These are phyloP conservation scores for Drosophila atripex DNA, from an alignment of 2,888 invertebrate genomes.

Conservation along the genomic window DNA sequence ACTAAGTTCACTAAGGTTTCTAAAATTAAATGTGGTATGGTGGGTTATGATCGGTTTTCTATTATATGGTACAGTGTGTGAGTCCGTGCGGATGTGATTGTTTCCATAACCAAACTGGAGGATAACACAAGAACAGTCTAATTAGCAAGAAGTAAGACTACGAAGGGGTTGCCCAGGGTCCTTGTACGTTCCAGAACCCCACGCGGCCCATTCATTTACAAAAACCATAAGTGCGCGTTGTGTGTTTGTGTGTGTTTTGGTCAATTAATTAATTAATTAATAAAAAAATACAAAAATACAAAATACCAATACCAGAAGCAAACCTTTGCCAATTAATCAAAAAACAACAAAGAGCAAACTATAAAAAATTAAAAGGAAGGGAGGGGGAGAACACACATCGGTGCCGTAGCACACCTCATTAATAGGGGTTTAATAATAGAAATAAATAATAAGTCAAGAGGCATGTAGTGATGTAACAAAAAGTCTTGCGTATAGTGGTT, in stretches of 20 bases:
- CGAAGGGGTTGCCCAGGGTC: slow-evolving; percentile 13
- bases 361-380: slow-evolving; percentile 34
- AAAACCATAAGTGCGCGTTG: slow-evolving; percentile 15
- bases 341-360: slow-evolving; percentile 52
- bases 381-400: slow-evolving; percentile 4
- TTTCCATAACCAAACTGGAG: slow-evolving; percentile 38
- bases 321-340: slow-evolving; percentile 72
- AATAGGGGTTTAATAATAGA: slow-evolving; percentile 14
- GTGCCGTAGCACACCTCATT: slow-evolving; percentile 25
- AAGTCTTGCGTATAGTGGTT: background rate
- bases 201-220: slow-evolving; percentile 25
- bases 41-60: background rate
- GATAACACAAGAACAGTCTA: slow-evolving; percentile 24
- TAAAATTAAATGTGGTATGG: background rate
- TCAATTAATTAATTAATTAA: too few relatives aligned
- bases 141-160: slow-evolving; percentile 2
- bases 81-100: slow-evolving; percentile 4
- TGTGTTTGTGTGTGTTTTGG: background rate
- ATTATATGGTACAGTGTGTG: slow-evolving; percentile 7
- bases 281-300: background rate
- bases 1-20: background rate
- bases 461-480: slow-evolving; percentile 15
- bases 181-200: background rate
- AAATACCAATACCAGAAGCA: slow-evolving; percentile 60
- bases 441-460: slow-evolving; percentile 14